A percentile compares a stretch with the other conserved stretches of the same genome.
Evolutionary conservation across 2,888 invertebrate species (phyloP).

Genomic region (Cacoxenus indagator): DNA sequence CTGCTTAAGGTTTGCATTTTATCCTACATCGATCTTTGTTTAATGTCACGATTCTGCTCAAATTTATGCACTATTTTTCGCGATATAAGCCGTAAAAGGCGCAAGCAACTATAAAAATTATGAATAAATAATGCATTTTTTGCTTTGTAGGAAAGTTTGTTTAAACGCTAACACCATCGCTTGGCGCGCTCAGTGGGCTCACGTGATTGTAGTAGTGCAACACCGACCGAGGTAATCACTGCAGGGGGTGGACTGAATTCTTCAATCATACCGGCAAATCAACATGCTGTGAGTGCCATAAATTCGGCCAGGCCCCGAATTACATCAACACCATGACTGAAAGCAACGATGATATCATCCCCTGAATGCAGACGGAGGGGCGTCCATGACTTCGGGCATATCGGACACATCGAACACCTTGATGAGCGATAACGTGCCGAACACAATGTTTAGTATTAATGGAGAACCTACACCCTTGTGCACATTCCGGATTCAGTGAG

Average conservation of each 20-base stretch:
- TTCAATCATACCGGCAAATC: constrained; percentile 51
- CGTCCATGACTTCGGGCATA: constrained; percentile 60
- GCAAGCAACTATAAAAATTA: no score
- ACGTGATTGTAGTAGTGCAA: constrained; percentile 90
- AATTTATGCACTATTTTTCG: no score
- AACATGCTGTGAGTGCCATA: constrained; percentile 38
- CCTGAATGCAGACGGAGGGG: constrained; percentile 40
- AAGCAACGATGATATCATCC: constrained; percentile 37
- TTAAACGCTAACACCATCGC: constrained; percentile 97
- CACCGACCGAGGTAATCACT: constrained; percentile 78
- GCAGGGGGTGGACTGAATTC: constrained; percentile 42
- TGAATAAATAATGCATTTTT: no score
- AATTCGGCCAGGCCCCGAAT: constrained; percentile 41
- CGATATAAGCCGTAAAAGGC: no score
- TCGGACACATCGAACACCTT: constrained; percentile 73
- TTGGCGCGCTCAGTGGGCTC: constrained; percentile 92
- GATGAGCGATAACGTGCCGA: constrained; percentile 69
- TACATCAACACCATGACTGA: constrained; percentile 46
- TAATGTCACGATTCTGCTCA: no score
- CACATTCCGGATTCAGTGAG: constrained; percentile 90
- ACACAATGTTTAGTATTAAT: constrained; percentile 41
- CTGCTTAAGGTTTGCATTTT: no score
- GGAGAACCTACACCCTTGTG: constrained; percentile 79
- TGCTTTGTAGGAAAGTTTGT: constrained; percentile 86
- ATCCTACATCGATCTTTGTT: no score